phyloP scores from a whole-genome alignment of 53 echinoderm and acorn worm species.

The Astropecten irregularis region DNA sequence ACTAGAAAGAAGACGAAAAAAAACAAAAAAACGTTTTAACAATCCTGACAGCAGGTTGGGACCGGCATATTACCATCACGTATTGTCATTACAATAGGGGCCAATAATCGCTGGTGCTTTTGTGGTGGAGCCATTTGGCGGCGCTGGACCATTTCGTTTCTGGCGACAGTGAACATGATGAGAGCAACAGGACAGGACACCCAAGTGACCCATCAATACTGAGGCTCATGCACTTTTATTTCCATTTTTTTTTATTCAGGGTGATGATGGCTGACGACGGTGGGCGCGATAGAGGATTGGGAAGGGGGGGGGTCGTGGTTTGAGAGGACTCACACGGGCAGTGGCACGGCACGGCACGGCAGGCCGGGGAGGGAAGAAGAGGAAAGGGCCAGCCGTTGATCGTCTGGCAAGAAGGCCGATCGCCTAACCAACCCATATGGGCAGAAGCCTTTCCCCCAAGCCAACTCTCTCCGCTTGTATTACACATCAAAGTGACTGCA shows the following conservation, averaged over 20 bases:
- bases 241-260: neutral
- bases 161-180: conserved; percentile 48
- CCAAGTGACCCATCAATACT: conserved; percentile 23
- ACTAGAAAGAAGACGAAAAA: too few species aligned
- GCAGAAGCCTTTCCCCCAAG: too few species aligned
- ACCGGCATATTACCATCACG: conserved; percentile 24
- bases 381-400: too few species aligned
- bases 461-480: neutral
- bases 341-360: too few species aligned
- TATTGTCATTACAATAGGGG: conserved; percentile 21
- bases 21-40: too few species aligned
- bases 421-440: too few species aligned
- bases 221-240: conserved; percentile 38
- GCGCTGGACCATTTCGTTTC: conserved; percentile 44
- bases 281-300: too few species aligned
- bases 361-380: too few species aligned
- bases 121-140: conserved; percentile 25
- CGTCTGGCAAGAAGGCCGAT: too few species aligned
- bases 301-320: neutral
- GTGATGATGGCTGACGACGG: neutral
- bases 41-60: too few species aligned
- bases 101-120: conserved; percentile 1
- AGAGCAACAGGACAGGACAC: neutral
- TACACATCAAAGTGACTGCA: conserved; percentile 38
- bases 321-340: too few species aligned